Evolutionary conservation across 2,113 vertebrate species (phyloP).

Genomic region (Dissostichus mawsoni): DNA sequence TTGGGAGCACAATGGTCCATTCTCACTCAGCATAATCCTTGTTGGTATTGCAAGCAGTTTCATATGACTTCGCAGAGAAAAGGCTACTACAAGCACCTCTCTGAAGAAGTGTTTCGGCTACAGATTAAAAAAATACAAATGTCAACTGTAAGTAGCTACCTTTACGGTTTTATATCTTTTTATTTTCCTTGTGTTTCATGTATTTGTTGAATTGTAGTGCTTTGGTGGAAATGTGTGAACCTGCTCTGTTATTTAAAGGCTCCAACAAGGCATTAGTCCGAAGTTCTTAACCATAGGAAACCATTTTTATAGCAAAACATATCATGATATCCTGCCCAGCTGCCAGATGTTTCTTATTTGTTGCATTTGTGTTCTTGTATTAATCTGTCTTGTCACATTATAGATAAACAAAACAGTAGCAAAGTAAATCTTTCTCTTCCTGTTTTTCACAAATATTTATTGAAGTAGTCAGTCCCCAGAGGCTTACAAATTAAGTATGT

Average conservation of each 20-base stretch:
- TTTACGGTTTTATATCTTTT: conserved; percentile 25
- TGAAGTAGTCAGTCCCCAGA: conserved; percentile 1
- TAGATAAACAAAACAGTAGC: not conserved
- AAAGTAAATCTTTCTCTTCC: conserved; percentile 2
- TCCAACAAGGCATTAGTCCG: not conserved
- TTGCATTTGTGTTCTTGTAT: conserved; percentile 9
- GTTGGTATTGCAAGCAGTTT: conserved; percentile 84
- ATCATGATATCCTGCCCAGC: not conserved
- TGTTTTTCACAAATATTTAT: conserved; percentile 11
- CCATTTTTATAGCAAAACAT: not conserved
- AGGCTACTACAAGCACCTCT: conserved; percentile 58
- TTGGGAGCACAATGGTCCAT: conserved; percentile 79
- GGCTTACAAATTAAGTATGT: conserved; percentile 1
- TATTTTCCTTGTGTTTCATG: conserved; percentile 8
- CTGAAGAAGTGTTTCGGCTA: conserved; percentile 51
- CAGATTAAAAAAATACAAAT: conserved; percentile 73
- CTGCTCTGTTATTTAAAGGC: not conserved
- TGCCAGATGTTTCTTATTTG: conserved; percentile 2
- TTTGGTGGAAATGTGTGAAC: not conserved
- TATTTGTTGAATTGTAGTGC: not conserved
- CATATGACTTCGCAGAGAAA: conserved; percentile 84
- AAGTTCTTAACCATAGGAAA: not conserved
- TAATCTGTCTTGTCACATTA: conserved; percentile 7
- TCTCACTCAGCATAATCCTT: conserved; percentile 82
- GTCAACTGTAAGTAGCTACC: conserved; percentile 81